These are phyloP conservation scores for Aradophagus sp. DNA, from an alignment of 1,140 invertebrate genomes.

Conservation along the genomic window DNA sequence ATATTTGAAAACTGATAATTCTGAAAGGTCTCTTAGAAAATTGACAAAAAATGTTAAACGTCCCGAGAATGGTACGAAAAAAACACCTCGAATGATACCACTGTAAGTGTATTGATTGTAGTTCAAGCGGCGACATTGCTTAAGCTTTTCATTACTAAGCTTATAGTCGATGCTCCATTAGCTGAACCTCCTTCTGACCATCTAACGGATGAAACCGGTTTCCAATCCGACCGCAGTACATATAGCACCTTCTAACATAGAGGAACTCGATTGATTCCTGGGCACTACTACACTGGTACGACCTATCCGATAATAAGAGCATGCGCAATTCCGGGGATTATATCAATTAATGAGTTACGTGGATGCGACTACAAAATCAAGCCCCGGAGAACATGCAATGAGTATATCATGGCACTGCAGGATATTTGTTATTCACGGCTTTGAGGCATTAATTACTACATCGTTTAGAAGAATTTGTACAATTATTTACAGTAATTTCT, in stretches of 20 bases:
- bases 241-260: slow-evolving; percentile 66
- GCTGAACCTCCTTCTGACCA: slow-evolving; percentile 55
- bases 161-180: slow-evolving; percentile 62
- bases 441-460: no score
- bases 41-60: no score
- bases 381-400: no score
- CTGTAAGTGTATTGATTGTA: slow-evolving; percentile 33
- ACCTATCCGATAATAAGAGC: slow-evolving; percentile 53
- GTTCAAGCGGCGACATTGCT: slow-evolving; percentile 37
- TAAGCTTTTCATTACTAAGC: slow-evolving; percentile 52
- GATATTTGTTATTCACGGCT: no score
- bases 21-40: no score
- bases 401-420: no score
- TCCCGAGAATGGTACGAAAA: no score
- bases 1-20: no score
- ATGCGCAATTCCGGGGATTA: slow-evolving; percentile 57
- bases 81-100: no score
- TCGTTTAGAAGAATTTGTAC: no score
- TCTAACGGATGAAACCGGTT: slow-evolving; percentile 61
- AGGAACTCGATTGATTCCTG: slow-evolving; percentile 69
- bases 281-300: slow-evolving; percentile 50
- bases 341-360: slow-evolving; percentile 54
- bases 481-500: no score
- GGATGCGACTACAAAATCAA: slow-evolving; percentile 28
- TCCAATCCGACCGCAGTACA: slow-evolving; percentile 67